These are phyloP conservation scores for Cladopsammia gracilis DNA, from an alignment of 64 coral and sea anemone genomes.

Conservation along the genomic window DNA sequence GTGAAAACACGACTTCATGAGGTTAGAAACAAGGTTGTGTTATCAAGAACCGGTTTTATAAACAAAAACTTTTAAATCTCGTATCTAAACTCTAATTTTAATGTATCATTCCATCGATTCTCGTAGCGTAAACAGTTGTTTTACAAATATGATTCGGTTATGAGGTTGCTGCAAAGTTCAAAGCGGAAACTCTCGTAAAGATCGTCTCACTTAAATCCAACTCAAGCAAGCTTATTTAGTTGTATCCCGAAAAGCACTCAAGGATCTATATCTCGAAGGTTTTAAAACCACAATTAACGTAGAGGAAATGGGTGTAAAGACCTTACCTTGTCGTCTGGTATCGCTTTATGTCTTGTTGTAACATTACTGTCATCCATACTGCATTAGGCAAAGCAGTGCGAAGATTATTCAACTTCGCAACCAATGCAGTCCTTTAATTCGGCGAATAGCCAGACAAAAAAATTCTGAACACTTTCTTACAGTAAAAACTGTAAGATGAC, in stretches of 20 bases:
- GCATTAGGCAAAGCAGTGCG: background rate
- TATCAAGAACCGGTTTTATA: background rate
- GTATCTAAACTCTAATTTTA: background rate
- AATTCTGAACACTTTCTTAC: background rate
- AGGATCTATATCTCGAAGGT: background rate
- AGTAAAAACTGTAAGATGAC: background rate
- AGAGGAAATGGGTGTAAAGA: background rate
- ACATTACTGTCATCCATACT: conserved; percentile 52
- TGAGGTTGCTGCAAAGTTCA: background rate
- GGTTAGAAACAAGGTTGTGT: background rate
- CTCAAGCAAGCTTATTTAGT: background rate
- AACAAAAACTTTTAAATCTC: background rate
- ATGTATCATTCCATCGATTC: background rate
- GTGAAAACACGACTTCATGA: background rate
- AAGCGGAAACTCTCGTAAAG: background rate
- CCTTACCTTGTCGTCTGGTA: conserved; percentile 85
- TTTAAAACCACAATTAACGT: background rate
- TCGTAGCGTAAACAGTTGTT: background rate
- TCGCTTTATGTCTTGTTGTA: conserved; percentile 55
- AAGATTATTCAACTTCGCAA: conserved; percentile 28
- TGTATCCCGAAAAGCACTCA: background rate
- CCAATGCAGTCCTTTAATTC: conserved; percentile 37
- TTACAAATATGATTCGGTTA: background rate
- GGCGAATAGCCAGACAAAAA: background rate
- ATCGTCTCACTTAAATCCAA: background rate